Evolutionary conservation across 37 sponge, comb jelly and placozoan species (phyloP), one percentile per base, ranked within the genome.

Genomic region (Hexactinellida sp.): DNA sequence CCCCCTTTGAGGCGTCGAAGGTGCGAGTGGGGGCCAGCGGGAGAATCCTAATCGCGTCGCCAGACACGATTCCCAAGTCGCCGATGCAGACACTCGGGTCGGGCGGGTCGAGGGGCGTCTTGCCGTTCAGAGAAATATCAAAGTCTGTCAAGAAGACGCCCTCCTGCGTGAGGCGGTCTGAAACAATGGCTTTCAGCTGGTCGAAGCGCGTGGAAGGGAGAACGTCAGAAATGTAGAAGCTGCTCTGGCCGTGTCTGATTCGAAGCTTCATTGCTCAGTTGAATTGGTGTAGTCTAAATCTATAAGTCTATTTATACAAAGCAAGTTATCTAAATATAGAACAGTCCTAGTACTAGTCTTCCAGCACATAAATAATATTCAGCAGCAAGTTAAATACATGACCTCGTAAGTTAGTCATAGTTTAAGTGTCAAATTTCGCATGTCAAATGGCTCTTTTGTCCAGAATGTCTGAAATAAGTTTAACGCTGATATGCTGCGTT

Each of bases 361-460:
- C 13, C 3, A 21, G 76, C 13, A 63, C 76, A 63, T 63, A 63
- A 63, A 63, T 63, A 63, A 21, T 3, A 63, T 63, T 21, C 30
- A 21, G 13, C 9, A 21, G 13, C 9, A 16, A 47, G 52, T 19
- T 47, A 16, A 47, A 47, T 47, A 47, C 9, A 63, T n/a, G 76
- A 63, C 76, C 5, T 63, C 76, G 13, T 63, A 25, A 7, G 5
- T 16, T 16, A 41, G 47, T 63, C 5, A 63, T 25, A 23, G 3
- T 63, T 10, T 63, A 63, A 63, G 76, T 63, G 76, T 63, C 5
- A 63, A 63, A 63, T 32, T 63, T 63, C 76, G 76, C 76, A 63
- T 63, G 34, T 63, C 76, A 63, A 63, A 63, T 10, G 76, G 76
- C 76, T 63, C 76, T 63, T 63, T 63, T 63, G 34, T 63, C 76